Evolutionary conservation across 2,797 vertebrate genomes (phyloP), one percentile per base, ranked within the genome.

Genomic region (Phalanger gymnotis): DNA sequence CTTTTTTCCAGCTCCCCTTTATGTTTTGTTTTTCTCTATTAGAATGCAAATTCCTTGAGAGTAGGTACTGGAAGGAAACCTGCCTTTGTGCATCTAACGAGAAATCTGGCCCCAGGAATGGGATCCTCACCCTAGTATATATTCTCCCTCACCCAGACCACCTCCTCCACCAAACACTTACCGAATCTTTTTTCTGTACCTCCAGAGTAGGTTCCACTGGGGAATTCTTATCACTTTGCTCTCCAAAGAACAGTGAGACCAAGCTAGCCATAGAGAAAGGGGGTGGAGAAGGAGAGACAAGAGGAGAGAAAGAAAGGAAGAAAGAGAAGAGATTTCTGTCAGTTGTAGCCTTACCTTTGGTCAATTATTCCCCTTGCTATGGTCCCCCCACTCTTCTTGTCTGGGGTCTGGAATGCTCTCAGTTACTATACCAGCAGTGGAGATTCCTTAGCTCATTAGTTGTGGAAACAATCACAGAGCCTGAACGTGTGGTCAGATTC

Each of bases 181-280:
- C 99, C 99, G 99, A 98, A 91, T 99, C 99, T 98, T 99, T 99
- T 97, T 98, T 99, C 40, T 99, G 99, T 0, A 98, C 98, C 91
- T 99, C 99, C 47, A 99, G 98, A 22, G 99, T 99, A 93, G 99
- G 99, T 97, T 99, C 99, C 0, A 99, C 99, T 0, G 99, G 99
- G 7, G 99, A 99, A n/a, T 99, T 99, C 97, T 99, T 99, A 98
- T 99, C 99, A 0, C 99, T 99, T 66, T 99, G 99, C 98, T 99
- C 99, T 96, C 99, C 99, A 0, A 99, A 99, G 98, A 99, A 99
- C 97, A 99, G 98, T 0, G 99, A 99, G 0, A 99, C 99, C 97
- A 99, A 98, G 98, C 99, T 99, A 98, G 53, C 51, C 12, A 93
- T 90, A 95, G 66, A 90, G 73, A 90, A 55, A 28, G 52, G 87